Conservation (phyloP, 2,888 invertebrate species). For the Anticlea derivata region DNA sequence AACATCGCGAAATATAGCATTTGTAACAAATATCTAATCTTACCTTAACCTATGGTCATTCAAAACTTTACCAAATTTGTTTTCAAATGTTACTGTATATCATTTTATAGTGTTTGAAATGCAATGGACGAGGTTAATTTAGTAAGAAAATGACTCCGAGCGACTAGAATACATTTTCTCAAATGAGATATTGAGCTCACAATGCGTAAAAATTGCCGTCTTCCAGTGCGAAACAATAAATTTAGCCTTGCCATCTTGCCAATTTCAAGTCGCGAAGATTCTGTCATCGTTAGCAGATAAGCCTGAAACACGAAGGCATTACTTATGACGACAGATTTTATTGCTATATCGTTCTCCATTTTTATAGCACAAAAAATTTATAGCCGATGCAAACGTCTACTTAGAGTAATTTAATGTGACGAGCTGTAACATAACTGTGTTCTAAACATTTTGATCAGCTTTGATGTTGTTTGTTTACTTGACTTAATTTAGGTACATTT, state of each 20-base stretch:
- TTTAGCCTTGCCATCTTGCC: constrained; percentile 46
- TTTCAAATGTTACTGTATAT: no score
- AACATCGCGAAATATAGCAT: no score
- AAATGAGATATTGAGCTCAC: constrained; percentile 16
- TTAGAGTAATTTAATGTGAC: constrained; percentile 28
- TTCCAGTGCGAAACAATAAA: constrained; percentile 35
- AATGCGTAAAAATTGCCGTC: constrained; percentile 33
- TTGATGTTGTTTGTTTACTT: no score
- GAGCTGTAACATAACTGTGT: constrained; percentile 13
- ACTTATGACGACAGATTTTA: constrained; percentile 71
- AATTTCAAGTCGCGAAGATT: constrained; percentile 53
- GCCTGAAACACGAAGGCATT: constrained; percentile 63
- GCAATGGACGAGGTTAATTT: no score
- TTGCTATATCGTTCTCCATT: constrained; percentile 62
- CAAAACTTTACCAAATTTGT: no score
- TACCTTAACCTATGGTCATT: no score
- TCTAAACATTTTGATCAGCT: neutral
- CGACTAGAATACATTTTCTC: neutral
- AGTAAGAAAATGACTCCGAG: no score
- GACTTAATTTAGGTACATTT: no score
- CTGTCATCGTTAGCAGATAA: constrained; percentile 61
- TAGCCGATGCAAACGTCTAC: constrained; percentile 49
- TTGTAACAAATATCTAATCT: no score
- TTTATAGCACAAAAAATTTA: constrained; percentile 67
- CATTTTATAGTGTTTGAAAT: no score